Evolutionary conservation across 2,888 invertebrate species (phyloP), one percentile per base, ranked within the genome.

Genomic region (Sepioteuthis lessoniana): DNA sequence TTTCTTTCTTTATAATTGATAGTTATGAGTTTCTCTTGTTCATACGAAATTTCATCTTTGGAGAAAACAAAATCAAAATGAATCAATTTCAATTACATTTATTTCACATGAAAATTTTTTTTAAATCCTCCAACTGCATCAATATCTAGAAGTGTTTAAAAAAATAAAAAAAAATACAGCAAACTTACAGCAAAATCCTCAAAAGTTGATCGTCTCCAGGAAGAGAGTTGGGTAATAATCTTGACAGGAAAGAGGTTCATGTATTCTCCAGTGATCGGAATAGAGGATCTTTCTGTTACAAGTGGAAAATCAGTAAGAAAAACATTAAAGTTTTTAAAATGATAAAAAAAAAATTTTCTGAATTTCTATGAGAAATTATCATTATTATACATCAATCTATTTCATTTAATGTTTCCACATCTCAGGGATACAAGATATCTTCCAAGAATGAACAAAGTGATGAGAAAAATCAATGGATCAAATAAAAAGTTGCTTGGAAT

Each of bases 181-280:
- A n/a, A 91, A 91, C 91, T 91, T 97, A 95, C 97, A 55, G 95
- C 97, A 96, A 98, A 98, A 95, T 98, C 98, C 31, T 98, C 98
- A 97, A 98, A 98, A 1, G 98, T 98, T 8, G 98, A 98, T 16
- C 98, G 97, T 95, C 98, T 97, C 98, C 98, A 98, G 96, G 98
- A 98, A 94, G 98, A 98, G 95, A 98, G 97, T 42, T 94, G 96
- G 76, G 96, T 95, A 47, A 95, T 95, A 50, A 97, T 95, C 95
- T 97, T 97, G 16, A 96, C 95, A 0, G 97, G 97, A 95, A 97
- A 97, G 93, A 97, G 94, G 50, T 95, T 94, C 90, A 96, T 94
- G 94, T 96, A 96, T 35, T 96, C 96, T 28, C 95, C 95, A 10
- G 95, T 94, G 37, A 97, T 95, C 25, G 96, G 96, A 50, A 97